phyloP scores from a whole-genome alignment of 2,797 vertebrate genomes.

The Paramormyrops hopkinsi region DNA sequence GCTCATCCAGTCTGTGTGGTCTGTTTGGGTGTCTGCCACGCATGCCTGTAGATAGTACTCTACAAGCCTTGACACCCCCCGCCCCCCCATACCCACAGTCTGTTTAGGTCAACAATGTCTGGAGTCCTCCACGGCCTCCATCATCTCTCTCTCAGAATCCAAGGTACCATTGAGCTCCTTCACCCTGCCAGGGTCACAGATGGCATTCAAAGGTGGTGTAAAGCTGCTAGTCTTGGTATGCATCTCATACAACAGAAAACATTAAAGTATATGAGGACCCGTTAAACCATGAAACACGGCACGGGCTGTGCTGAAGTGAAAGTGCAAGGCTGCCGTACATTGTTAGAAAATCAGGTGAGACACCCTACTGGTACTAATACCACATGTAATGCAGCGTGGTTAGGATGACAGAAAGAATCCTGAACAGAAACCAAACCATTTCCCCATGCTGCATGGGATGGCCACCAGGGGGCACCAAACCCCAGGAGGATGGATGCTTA shows the following conservation, averaged over 20 bases:
- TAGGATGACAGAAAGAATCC: neutral
- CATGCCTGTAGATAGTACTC: neutral
- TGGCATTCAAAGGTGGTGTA: neutral
- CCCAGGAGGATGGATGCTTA: neutral
- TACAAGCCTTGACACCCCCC: neutral
- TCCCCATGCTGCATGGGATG: neutral
- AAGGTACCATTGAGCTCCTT: slow-evolving; percentile 75
- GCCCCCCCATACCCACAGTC: neutral
- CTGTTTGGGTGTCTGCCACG: neutral
- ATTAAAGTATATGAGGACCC: neutral
- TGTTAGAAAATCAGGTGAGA: neutral
- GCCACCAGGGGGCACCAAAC: neutral
- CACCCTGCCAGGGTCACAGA: slow-evolving; percentile 61
- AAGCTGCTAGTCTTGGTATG: neutral
- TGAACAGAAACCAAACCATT: neutral
- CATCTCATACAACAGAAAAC: neutral
- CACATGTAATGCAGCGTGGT: neutral
- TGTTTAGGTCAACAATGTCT: neutral
- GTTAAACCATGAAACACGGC: neutral
- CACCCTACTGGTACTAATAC: neutral
- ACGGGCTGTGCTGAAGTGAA: neutral
- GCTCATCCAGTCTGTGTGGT: neutral
- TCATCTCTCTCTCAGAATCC: slow-evolving; percentile 51
- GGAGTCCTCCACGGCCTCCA: slow-evolving; percentile 51
- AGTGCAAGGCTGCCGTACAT: neutral